Evolutionary conservation across 2,888 invertebrate species (phyloP).

Genomic region (Horisme vitalbata): DNA sequence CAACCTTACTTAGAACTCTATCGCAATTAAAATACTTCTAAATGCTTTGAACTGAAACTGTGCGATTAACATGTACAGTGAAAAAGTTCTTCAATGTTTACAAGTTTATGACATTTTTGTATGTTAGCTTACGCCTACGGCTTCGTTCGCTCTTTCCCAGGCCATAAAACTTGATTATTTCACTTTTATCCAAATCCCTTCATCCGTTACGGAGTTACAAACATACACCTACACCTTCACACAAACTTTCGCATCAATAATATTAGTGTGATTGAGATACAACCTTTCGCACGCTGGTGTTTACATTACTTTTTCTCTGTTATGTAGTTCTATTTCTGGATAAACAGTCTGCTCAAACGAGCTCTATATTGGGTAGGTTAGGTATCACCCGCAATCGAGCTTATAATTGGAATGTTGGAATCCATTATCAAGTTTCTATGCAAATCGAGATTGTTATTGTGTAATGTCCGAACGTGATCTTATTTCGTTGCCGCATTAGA

Average conservation of each 20-base stretch:
- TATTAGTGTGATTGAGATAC: no score
- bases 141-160: no score
- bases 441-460: slow-evolving; percentile 20
- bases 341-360: slow-evolving; percentile 8
- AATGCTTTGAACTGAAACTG: background rate
- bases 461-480: slow-evolving; percentile 19
- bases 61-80: background rate
- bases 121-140: no score
- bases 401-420: slow-evolving; percentile 33
- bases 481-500: slow-evolving; percentile 7
- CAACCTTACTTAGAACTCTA: background rate
- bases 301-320: slow-evolving; percentile 35
- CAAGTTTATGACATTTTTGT: no score
- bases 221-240: no score
- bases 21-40: background rate
- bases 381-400: slow-evolving; percentile 24
- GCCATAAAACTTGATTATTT: no score
- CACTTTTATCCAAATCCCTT: no score
- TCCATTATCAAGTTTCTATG: slow-evolving; percentile 36
- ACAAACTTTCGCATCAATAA: no score
- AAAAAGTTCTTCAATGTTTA: background rate
- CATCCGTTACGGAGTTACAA: no score
- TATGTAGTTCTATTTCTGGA: slow-evolving; percentile 18
- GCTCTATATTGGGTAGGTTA: slow-evolving; percentile 18
- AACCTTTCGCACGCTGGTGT: slow-evolving; percentile 27